Conservation (phyloP, 2,888 invertebrate genomes). For the Steromphala cineraria region DNA sequence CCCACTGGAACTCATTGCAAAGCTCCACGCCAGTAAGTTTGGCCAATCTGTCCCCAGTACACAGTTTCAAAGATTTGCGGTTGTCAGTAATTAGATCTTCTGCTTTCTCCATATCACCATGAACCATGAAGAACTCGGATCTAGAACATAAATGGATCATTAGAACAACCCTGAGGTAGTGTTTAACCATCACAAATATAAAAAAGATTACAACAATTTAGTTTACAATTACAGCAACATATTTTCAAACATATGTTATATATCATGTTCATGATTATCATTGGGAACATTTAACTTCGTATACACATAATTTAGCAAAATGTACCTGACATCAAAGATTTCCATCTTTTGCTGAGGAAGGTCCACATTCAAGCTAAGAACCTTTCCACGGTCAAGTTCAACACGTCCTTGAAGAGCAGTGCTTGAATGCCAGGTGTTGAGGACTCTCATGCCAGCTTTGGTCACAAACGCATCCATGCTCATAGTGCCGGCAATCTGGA, state of each 20-base stretch:
- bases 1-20: slow-evolving; percentile 82
- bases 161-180: no score
- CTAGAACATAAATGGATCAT: slow-evolving; percentile 43
- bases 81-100: slow-evolving; percentile 82
- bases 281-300: neutral
- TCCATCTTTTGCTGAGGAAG: slow-evolving; percentile 90
- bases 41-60: slow-evolving; percentile 78
- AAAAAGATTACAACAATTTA: no score
- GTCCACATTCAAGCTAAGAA: slow-evolving; percentile 85
- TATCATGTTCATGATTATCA: neutral
- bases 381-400: slow-evolving; percentile 82
- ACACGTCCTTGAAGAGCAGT: slow-evolving; percentile 86
- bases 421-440: slow-evolving; percentile 89
- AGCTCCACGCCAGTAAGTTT: slow-evolving; percentile 88
- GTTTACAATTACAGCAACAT: no score
- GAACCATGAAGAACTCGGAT: slow-evolving; percentile 65
- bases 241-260: neutral
- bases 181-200: no score
- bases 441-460: slow-evolving; percentile 88
- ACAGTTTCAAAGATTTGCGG: slow-evolving; percentile 77
- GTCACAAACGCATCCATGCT: slow-evolving; percentile 87
- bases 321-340: slow-evolving; percentile 83
- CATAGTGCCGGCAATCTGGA: slow-evolving; percentile 90
- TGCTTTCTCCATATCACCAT: slow-evolving; percentile 78
- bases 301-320: no score